Base-by-base conservation (phyloP, 2,888 invertebrate genomes). In the Sinelater perroti region DNA sequence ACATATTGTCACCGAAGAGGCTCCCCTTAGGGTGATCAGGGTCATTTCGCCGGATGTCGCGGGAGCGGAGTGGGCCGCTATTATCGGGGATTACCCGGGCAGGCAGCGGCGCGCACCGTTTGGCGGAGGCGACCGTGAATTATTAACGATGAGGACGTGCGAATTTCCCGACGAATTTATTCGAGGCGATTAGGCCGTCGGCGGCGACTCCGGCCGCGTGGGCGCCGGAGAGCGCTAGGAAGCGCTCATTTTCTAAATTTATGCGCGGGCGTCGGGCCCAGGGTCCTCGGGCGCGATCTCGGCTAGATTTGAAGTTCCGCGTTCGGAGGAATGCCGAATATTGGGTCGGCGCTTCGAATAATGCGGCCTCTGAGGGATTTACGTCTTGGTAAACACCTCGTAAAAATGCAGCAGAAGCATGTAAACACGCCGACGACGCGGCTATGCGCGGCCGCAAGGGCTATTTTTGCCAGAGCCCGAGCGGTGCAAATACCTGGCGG, bases 1-100 rank as follows among this genome's bases (percentile, higher is more conserved):
- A 73, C 70, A 73, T 71, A 72, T 71, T 71, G 72, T 71, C 67
- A 56, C 63, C 65, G 62, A 67, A 67, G 63, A 57, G 61, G 52
- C 55, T 61, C 57, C 64, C 57, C 56, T 24, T 33, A 31, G 33
- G 36, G 21, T 26, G 10, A n/a, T 35, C 13, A 17, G 33, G 46
- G 18, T 53, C 46, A 53, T 45, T 46, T 11, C n/a, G n/a, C n/a
- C n/a, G n/a, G 53, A 26, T 31, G 14, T 4, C 28, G 14, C 8
- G 16, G 40, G 38, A 36, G 36, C 33, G 33, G 35, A 44, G 44
- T 21, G 10, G 26, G 16, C 31, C 42, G 38, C 20, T 36, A 50
- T 33, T 26, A n/a, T 21, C 1, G 14, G 10, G n/a, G n/a, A n/a
- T n/a, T n/a, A n/a, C n/a, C n/a, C n/a, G n/a, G n/a, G n/a, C n/a